Percentiles rank a stretch among this genome's conserved stretches.
Evolutionary conservation across 2,113 vertebrate species (phyloP).

Genomic region (Pteronura brasiliensis): DNA sequence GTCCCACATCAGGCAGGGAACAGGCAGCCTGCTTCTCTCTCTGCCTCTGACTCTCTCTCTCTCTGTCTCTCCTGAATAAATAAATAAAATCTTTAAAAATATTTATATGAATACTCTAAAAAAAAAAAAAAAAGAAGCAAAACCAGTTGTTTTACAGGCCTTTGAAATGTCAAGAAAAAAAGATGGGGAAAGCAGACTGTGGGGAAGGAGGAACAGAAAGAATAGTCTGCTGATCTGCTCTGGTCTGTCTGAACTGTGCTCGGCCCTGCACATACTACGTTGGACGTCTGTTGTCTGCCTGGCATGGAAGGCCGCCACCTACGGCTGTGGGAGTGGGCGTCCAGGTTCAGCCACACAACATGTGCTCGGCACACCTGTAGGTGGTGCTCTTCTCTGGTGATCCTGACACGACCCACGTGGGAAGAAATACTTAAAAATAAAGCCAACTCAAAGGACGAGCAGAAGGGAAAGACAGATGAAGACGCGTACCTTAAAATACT

Average conservation of each 20-base stretch:
- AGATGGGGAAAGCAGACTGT: background rate
- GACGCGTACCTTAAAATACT: background rate
- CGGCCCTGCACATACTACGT: background rate
- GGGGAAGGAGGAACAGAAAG: background rate
- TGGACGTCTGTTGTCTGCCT: background rate
- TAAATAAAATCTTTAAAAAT: background rate
- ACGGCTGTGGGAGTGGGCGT: background rate
- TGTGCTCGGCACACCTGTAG: background rate
- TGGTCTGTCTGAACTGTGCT: background rate
- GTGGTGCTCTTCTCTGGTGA: background rate
- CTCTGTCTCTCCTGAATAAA: background rate
- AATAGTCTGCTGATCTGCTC: background rate
- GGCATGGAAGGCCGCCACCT: too few species aligned
- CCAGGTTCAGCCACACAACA: background rate
- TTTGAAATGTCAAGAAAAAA: slow-evolving; percentile 25
- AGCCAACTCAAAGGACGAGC: background rate
- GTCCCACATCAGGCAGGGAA: too few species aligned
- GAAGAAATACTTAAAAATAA: background rate
- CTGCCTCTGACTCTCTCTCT: background rate
- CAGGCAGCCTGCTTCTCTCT: background rate
- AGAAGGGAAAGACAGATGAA: background rate
- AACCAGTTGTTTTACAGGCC: background rate
- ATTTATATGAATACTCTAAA: background rate
- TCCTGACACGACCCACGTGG: background rate
- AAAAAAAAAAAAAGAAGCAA: background rate